Evolutionary conservation across 2,113 vertebrate genomes (phyloP).

Genomic region (Phaethornis superciliosus): DNA sequence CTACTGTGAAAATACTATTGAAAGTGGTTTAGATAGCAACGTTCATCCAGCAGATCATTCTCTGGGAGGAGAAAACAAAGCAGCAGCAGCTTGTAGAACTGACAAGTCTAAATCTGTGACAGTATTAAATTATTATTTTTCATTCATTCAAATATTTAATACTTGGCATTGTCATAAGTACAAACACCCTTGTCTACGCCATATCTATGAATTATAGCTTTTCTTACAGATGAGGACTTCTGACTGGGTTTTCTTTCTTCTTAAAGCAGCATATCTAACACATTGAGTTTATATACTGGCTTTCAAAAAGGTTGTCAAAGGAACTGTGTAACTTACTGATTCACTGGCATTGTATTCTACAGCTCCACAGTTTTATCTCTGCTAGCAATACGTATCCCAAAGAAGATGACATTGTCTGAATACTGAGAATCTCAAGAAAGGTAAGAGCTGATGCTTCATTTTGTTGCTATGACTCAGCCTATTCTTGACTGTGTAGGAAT

Average conservation of each 20-base stretch:
- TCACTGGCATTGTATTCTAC: background rate
- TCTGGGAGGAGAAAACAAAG: background rate
- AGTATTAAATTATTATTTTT: background rate
- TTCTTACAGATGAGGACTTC: background rate
- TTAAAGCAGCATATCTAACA: background rate
- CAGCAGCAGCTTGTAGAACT: background rate
- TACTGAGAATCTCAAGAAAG: background rate
- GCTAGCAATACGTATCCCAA: background rate
- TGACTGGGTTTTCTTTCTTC: background rate
- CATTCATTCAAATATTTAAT: background rate
- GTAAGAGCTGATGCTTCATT: background rate
- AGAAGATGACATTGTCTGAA: background rate
- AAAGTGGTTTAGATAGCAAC: background rate
- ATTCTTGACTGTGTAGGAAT: background rate
- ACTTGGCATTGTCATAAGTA: accelerated
- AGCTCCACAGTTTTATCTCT: background rate
- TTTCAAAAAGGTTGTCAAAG: background rate
- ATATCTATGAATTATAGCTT: background rate
- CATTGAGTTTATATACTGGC: background rate
- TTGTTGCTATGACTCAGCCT: background rate
- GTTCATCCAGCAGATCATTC: accelerated
- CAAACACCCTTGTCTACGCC: background rate
- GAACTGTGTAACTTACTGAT: background rate
- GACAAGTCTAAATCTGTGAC: background rate
- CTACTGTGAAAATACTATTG: background rate